Conservation (phyloP, 2,797 vertebrate species). For the Tympanoctomys barrerae region DNA sequence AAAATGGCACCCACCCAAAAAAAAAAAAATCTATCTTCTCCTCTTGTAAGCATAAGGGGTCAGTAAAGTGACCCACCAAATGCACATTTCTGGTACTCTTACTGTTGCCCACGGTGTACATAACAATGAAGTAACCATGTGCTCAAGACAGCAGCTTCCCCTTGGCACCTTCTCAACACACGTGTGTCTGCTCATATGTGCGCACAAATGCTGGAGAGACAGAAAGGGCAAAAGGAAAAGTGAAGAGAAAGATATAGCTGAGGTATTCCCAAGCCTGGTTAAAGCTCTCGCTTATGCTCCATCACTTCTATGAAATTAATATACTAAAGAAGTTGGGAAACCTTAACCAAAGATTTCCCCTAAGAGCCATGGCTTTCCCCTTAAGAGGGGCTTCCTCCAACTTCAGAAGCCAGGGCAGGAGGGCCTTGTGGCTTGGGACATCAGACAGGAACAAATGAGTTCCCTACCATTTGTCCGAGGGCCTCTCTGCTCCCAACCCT, state of each 20-base stretch:
- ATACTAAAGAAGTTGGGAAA: slow-evolving; percentile 52
- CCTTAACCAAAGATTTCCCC: slow-evolving; percentile 35
- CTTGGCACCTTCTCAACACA: neutral
- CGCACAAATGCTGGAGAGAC: neutral
- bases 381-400: slow-evolving; percentile 61
- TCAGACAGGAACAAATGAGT: slow-evolving; percentile 70
- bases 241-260: neutral
- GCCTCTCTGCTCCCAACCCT: slow-evolving; percentile 73
- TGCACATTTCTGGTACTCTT: neutral
- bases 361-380: slow-evolving; percentile 41
- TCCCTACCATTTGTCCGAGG: slow-evolving; percentile 79
- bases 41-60: neutral
- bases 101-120: neutral
- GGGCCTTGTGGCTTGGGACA: slow-evolving; percentile 78
- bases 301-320: slow-evolving; percentile 52
- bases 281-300: neutral
- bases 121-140: neutral
- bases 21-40: neutral
- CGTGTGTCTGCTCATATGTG: too few species aligned
- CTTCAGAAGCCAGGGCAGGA: slow-evolving; percentile 69
- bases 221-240: neutral
- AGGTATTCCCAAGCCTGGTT: neutral
- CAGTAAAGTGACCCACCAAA: neutral
- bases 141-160: slow-evolving; percentile 16
- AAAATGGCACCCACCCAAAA: neutral